These are phyloP conservation scores for Daktulosphaira vitifoliae DNA, from an alignment of 1,140 invertebrate species.

Conservation along the genomic window DNA sequence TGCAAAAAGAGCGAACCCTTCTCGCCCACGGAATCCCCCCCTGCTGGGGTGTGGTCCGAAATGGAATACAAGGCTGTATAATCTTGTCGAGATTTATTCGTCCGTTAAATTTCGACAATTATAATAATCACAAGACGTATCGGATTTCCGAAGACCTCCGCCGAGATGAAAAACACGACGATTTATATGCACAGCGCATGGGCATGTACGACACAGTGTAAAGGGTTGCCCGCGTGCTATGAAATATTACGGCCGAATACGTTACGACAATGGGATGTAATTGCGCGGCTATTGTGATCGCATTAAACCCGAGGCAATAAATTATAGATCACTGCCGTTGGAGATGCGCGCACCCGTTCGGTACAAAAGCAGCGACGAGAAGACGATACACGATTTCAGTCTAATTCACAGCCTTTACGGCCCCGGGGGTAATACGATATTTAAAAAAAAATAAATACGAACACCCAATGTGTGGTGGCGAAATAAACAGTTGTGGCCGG, in stretches of 20 bases:
- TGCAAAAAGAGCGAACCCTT: too few species aligned
- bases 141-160: constrained; percentile 6
- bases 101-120: constrained; percentile 29
- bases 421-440: too few species aligned
- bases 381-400: too few species aligned
- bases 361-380: too few species aligned
- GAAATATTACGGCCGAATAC: constrained; percentile 29
- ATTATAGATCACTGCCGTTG: constrained; percentile 23
- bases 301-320: not conserved
- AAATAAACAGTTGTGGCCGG: too few species aligned
- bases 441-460: too few species aligned
- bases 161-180: not conserved
- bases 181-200: not conserved
- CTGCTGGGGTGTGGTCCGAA: constrained; percentile 18
- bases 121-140: not conserved
- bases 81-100: constrained; percentile 25
- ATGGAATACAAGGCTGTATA: too few species aligned
- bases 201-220: not conserved
- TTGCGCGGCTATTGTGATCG: constrained; percentile 8
- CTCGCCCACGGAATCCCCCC: too few species aligned
- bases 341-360: too few species aligned
- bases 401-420: too few species aligned
- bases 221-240: constrained; percentile 27
- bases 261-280: constrained; percentile 27
- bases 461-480: too few species aligned